Evolutionary conservation across 2,888 invertebrate genomes (phyloP).

Genomic region (Drosophila mulleri): DNA sequence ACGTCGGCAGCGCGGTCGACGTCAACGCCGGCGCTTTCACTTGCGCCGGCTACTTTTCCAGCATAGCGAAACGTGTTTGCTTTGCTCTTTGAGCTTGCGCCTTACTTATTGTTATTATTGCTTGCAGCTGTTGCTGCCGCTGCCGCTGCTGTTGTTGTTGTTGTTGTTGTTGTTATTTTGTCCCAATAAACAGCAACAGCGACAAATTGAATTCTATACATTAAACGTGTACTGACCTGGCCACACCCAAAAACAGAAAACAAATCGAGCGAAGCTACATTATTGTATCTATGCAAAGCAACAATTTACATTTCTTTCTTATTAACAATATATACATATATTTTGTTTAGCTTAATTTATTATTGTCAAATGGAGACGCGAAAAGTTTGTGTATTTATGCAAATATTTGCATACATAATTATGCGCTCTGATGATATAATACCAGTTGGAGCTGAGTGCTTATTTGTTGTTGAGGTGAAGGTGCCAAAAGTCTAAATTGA

Average conservation of each 20-base stretch:
- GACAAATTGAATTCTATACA: conserved; percentile 52
- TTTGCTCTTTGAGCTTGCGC: conserved; percentile 57
- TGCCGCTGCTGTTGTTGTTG: not conserved
- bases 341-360: conserved; percentile 34
- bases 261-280: conserved; percentile 2
- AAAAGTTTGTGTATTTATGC: conserved; percentile 39
- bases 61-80: conserved; percentile 58
- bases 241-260: conserved; percentile 43
- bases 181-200: conserved; percentile 48
- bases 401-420: conserved; percentile 50
- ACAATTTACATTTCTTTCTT: conserved; percentile 11
- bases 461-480: conserved; percentile 11
- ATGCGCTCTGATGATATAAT: conserved; percentile 38
- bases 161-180: conserved; percentile 29
- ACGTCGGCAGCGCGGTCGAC: conserved; percentile 7
- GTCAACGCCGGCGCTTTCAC: conserved; percentile 61
- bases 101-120: conserved; percentile 32
- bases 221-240: conserved; percentile 50
- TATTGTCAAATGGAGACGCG: conserved; percentile 26
- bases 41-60: conserved; percentile 66
- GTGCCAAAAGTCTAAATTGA: conserved; percentile 42
- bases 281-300: conserved; percentile 50
- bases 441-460: conserved; percentile 9
- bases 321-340: conserved; percentile 5
- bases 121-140: conserved; percentile 36